Evolutionary conservation across 1,140 invertebrate genomes (phyloP).

Genomic region (Diorhabda carinulata): DNA sequence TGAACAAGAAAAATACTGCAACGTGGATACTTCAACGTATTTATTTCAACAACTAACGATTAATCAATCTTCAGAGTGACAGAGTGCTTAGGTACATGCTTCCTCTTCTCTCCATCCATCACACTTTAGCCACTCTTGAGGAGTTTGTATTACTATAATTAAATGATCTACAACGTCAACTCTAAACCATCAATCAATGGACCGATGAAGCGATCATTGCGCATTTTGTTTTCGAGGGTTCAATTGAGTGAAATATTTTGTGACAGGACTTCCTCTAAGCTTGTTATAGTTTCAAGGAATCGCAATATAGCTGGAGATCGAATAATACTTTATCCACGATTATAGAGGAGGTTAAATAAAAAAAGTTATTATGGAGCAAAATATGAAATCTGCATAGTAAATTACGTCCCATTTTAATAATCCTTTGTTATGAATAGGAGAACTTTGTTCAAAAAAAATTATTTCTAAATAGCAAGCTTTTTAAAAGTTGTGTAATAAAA

Average conservation of each 20-base stretch:
- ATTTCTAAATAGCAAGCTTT: too few species aligned
- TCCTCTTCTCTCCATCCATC: conserved; percentile 5
- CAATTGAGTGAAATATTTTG: background rate
- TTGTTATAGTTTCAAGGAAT: too few species aligned
- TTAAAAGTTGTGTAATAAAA: too few species aligned
- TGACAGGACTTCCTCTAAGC: background rate
- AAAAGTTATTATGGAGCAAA: too few species aligned
- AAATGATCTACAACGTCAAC: conserved; percentile 13
- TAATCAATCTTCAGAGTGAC: conserved; percentile 9
- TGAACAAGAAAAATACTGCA: too few species aligned
- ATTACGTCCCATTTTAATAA: too few species aligned
- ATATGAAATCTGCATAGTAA: too few species aligned
- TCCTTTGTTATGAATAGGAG: too few species aligned
- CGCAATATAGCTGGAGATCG: too few species aligned
- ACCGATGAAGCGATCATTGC: background rate
- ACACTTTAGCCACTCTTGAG: conserved; percentile 11
- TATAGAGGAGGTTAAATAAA: too few species aligned
- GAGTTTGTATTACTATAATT: conserved; percentile 14
- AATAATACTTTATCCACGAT: too few species aligned
- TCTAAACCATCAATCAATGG: conserved; percentile 5
- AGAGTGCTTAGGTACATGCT: conserved; percentile 8
- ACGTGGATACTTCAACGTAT: background rate
- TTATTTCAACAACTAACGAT: conserved; percentile 2
- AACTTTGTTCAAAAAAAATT: too few species aligned
- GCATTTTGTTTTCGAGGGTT: conserved; percentile 1